Conservation (phyloP, 2,113 vertebrate species). For the Platichthys stellatus region DNA sequence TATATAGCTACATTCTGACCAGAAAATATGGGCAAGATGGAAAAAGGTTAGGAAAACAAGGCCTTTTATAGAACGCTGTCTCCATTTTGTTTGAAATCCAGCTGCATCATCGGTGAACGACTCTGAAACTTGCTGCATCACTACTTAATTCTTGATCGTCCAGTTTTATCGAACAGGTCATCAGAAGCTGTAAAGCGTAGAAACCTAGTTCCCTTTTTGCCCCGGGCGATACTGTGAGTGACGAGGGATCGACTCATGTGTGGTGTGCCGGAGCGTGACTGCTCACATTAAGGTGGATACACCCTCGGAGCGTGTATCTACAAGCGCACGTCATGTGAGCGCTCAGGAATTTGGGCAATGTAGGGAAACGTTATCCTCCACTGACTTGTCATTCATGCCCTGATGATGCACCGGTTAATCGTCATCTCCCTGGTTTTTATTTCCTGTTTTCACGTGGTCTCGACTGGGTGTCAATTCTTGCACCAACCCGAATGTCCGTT, state of each 20-base stretch:
- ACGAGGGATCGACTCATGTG: constrained; percentile 48
- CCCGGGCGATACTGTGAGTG: constrained; percentile 39
- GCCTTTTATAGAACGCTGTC: not conserved
- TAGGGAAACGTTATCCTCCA: constrained; percentile 49
- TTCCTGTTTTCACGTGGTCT: constrained; percentile 18
- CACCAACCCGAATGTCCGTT: constrained; percentile 57
- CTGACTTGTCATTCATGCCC: constrained; percentile 43
- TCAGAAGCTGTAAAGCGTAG: constrained; percentile 11
- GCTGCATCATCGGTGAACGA: not conserved
- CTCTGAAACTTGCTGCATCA: not conserved
- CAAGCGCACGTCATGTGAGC: constrained; percentile 69
- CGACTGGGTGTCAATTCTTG: constrained; percentile 37
- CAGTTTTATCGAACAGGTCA: not conserved
- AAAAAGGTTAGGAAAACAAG: constrained; percentile 4
- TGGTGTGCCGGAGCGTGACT: constrained; percentile 53
- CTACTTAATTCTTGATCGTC: not conserved
- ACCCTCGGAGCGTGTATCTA: constrained; percentile 74
- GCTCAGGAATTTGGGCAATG: constrained; percentile 77
- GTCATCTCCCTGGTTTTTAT: not conserved
- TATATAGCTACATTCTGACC: not conserved
- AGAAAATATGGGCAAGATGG: not conserved
- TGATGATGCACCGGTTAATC: constrained; percentile 25
- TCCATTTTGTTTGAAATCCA: constrained; percentile 9
- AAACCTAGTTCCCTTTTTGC: not conserved
- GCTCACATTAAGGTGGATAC: constrained; percentile 64